These are phyloP conservation scores for Tryphoninae sp. DNA, from an alignment of 2,888 invertebrate species.

Conservation along the genomic window DNA sequence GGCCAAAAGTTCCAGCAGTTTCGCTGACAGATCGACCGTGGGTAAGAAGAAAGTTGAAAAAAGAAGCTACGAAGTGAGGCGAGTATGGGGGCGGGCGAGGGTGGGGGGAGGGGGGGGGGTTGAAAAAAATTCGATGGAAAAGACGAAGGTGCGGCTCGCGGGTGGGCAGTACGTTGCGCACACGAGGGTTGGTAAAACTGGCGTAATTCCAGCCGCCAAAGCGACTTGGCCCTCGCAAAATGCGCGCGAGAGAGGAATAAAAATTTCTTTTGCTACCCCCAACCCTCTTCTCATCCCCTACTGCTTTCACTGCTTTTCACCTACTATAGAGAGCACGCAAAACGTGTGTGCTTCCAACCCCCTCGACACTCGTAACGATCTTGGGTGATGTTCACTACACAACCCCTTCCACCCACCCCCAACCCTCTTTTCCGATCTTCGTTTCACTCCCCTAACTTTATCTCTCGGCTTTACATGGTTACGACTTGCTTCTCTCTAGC, in stretches of 20 bases:
- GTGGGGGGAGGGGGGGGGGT: slow-evolving; percentile 20
- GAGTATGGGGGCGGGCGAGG: not conserved
- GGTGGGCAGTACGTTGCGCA: slow-evolving; percentile 13
- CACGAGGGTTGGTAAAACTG: slow-evolving; percentile 68
- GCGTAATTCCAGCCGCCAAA: slow-evolving; percentile 73
- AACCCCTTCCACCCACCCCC: not conserved
- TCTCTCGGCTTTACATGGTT: slow-evolving; percentile 40
- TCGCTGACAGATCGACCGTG: slow-evolving; percentile 50
- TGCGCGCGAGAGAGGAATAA: slow-evolving; percentile 58
- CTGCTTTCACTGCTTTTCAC: not conserved
- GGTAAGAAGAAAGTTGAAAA: slow-evolving; percentile 11
- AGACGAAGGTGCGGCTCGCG: slow-evolving; percentile 52
- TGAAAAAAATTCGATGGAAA: slow-evolving; percentile 37
- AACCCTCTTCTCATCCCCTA: not conserved
- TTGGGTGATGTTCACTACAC: slow-evolving; percentile 48
- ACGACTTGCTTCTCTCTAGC: slow-evolving; percentile 1
- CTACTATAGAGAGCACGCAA: slow-evolving; percentile 1
- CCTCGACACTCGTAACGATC: slow-evolving; percentile 57
- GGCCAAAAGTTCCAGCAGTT: slow-evolving; percentile 58
- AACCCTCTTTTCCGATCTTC: slow-evolving; percentile 26
- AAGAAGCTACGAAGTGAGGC: not conserved
- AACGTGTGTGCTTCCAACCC: slow-evolving; percentile 41
- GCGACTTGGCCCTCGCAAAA: slow-evolving; percentile 65
- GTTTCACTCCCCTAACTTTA: slow-evolving; percentile 4
- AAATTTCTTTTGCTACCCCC: slow-evolving; percentile 49